These are phyloP conservation scores for Aporophyla nigra DNA, from an alignment of 2,888 invertebrate species.

Conservation along the genomic window DNA sequence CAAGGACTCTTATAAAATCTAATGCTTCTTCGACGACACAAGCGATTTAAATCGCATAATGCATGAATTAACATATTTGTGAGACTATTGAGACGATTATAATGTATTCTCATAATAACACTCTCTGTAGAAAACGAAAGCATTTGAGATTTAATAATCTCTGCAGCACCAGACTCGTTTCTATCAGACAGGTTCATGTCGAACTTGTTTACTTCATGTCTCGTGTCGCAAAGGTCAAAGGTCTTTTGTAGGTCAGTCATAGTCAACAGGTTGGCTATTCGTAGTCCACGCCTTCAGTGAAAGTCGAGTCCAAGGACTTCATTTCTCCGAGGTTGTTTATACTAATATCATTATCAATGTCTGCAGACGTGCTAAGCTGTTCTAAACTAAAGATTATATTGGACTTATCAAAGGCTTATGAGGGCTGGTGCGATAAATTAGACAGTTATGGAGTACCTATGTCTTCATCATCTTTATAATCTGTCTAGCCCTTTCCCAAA, in stretches of 20 bases:
- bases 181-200: constrained; percentile 43
- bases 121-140: constrained; percentile 47
- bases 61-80: constrained; percentile 1
- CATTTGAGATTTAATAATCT: constrained; percentile 46
- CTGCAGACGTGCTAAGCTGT: constrained; percentile 26
- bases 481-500: no score
- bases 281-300: constrained; percentile 48
- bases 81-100: background rate
- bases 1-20: background rate
- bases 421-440: background rate
- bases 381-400: constrained; percentile 16
- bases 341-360: constrained; percentile 45
- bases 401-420: background rate
- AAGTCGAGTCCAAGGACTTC: constrained; percentile 55
- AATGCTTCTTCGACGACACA: no score
- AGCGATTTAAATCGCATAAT: background rate
- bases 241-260: constrained; percentile 41
- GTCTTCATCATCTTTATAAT: background rate
- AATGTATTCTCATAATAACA: constrained; percentile 13
- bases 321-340: constrained; percentile 48
- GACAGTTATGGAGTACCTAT: background rate
- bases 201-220: constrained; percentile 47
- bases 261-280: constrained; percentile 56
- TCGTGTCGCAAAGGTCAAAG: constrained; percentile 50
- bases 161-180: constrained; percentile 33